Conservation (phyloP, 2,888 invertebrate species). For the Andrena chrysosceles region DNA sequence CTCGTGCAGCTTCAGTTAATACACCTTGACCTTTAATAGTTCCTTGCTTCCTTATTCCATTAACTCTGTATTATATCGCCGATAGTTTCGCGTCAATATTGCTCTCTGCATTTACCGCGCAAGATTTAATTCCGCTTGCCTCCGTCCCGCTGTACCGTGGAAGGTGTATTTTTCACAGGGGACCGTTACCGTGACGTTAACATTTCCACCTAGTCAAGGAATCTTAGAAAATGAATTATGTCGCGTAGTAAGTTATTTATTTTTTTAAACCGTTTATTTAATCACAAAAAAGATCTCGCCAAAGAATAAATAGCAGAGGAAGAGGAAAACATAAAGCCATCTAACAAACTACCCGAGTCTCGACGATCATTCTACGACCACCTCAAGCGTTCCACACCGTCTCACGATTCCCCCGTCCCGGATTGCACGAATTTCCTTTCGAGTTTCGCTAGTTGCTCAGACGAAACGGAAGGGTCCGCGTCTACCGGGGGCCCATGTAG, state of each 20-base stretch:
- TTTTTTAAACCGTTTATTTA: conserved; percentile 36
- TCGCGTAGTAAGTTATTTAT: not conserved
- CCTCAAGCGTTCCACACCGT: not conserved
- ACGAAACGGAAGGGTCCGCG: not conserved
- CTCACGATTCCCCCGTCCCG: not conserved
- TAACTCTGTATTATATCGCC: not conserved
- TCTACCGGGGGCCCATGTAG: conserved; percentile 81
- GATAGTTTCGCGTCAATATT: not conserved
- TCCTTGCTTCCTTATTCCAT: not conserved
- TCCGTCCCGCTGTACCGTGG: too few species aligned
- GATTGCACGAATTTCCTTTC: not conserved
- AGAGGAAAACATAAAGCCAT: conserved; percentile 41
- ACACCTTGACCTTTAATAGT: not conserved
- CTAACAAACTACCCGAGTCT: conserved; percentile 29
- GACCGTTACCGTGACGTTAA: not conserved
- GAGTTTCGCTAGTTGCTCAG: not conserved
- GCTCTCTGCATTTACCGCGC: not conserved
- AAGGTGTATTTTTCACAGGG: too few species aligned
- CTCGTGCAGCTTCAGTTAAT: not conserved
- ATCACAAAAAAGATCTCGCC: conserved; percentile 20
- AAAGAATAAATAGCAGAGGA: conserved; percentile 62
- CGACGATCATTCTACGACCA: not conserved
- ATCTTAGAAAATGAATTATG: not conserved
- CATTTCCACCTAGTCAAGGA: not conserved
- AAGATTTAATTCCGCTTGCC: not conserved